A percentile compares a stretch with the other conserved stretches of the same genome.
phyloP scores from a whole-genome alignment of 1,140 invertebrate species.

The Ceratitis capitata region DNA sequence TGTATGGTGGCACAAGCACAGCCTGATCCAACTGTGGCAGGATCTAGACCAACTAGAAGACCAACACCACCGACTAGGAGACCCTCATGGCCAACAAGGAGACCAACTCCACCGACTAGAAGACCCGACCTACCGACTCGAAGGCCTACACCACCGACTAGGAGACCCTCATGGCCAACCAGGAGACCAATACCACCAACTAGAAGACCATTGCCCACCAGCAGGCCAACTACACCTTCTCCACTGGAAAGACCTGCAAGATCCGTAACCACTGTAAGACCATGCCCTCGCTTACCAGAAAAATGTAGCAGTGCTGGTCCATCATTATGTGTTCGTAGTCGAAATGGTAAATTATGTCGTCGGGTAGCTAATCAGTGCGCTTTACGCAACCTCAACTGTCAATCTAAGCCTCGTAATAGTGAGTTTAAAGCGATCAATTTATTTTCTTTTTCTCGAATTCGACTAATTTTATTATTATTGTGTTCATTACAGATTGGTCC shows the following conservation, averaged over 20 bases:
- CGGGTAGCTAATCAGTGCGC: not conserved
- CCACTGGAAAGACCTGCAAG: not conserved
- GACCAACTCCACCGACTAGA: not conserved
- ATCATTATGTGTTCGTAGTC: slow-evolving; percentile 6
- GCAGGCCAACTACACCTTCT: not conserved
- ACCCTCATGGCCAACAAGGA: not conserved
- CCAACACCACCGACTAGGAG: too few species aligned
- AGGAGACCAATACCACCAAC: not conserved
- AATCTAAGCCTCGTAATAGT: not conserved
- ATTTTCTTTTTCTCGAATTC: too few species aligned
- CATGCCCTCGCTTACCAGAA: not conserved
- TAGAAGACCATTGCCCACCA: not conserved
- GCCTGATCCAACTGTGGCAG: too few species aligned
- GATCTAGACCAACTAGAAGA: too few species aligned
- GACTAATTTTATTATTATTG: too few species aligned
- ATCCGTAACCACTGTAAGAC: not conserved
- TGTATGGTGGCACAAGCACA: too few species aligned
- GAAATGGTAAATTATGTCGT: not conserved
- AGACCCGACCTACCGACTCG: not conserved
- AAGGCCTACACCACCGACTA: not conserved
- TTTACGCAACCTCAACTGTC: slow-evolving; percentile 22
- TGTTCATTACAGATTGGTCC: too few species aligned
- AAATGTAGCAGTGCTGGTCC: not conserved
- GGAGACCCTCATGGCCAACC: not conserved
- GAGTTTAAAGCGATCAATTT: too few species aligned